These are phyloP conservation scores for Sepiola atlantica DNA, from an alignment of 2,888 invertebrate species.

Conservation along the genomic window DNA sequence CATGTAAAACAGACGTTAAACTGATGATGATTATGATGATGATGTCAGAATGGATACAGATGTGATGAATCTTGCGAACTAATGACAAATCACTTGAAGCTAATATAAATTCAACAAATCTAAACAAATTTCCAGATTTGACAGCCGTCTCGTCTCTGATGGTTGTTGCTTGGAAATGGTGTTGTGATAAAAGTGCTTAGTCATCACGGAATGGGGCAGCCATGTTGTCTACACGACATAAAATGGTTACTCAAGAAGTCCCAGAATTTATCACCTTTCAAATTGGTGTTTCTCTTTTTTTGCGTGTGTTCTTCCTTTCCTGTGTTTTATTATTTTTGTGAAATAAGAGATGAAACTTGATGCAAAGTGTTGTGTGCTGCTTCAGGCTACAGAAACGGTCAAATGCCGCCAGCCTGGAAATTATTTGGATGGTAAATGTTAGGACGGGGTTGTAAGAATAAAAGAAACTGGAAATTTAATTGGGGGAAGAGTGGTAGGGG, in stretches of 20 bases:
- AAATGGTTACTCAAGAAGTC: background rate
- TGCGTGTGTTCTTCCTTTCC: background rate
- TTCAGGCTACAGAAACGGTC: background rate
- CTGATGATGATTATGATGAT: too few species aligned
- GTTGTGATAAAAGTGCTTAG: background rate
- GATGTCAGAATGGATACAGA: background rate
- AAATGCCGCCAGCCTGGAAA: background rate
- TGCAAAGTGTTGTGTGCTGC: background rate
- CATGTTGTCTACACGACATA: slow-evolving; percentile 1
- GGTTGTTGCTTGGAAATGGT: background rate
- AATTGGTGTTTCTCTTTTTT: background rate
- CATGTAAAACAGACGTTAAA: too few species aligned
- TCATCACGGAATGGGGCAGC: background rate
- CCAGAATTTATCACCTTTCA: background rate
- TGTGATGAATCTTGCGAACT: background rate
- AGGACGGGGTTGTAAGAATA: too few species aligned
- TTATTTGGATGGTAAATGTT: too few species aligned
- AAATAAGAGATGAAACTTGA: background rate
- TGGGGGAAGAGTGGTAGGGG: too few species aligned
- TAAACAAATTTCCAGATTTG: background rate
- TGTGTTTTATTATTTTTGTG: background rate
- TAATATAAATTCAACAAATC: slow-evolving; percentile 8
- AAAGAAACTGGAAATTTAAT: too few species aligned
- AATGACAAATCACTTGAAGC: slow-evolving; percentile 7
- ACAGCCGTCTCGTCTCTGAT: background rate